Evolutionary conservation across 2,888 invertebrate species (phyloP), one percentile per base, ranked within the genome.

Genomic region (Chrysolina haemoptera): DNA sequence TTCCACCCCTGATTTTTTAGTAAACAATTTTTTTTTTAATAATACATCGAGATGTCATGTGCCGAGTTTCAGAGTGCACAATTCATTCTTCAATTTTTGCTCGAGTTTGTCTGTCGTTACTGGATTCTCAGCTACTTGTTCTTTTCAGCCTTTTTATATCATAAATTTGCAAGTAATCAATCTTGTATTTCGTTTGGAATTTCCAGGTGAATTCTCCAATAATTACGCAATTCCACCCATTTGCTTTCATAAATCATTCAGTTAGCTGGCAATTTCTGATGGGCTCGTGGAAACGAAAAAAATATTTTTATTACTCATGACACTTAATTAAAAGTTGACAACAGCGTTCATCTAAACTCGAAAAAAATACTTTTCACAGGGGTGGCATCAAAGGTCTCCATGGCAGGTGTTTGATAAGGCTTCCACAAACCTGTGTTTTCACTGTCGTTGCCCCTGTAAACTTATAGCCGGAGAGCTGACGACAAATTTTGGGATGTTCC

Each of bases 181-280:
- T 53, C 53, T 20, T 53, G 53, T 12, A 53, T 53, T 20, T 53
- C 20, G 53, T 18, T 20, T 20, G 18, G 18, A 53, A 53, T 53
- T 53, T 53, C 53, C 53, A 53, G 16, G 10, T 4, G 20, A 53
- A 20, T 20, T 10, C 53, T 20, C 20, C 5, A 53, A 53, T 53
- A 53, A 53, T 10, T 20, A 5, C 18, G 11, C 20, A 53, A 53
- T 53, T 53, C 11, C 16, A 20, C 53, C 16, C 11, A 11, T 16
- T 53, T 20, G 18, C 53, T 9, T 53, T 20, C 20, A 53, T 53
- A 53, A 53, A 53, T 53, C 53, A 53, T 53, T 20, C 53, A 20
- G 53, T 20, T 11, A 8, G 10, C 8, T 1, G 6, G 10, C 16
- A 48, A 16, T 16, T n/a, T 35, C 8, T 8, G 35, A 35, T 35